Percentiles rank a stretch among this genome's conserved stretches.
These are phyloP conservation scores for Micrastur ruficollis DNA, from an alignment of 2,797 vertebrate genomes.

Conservation along the genomic window DNA sequence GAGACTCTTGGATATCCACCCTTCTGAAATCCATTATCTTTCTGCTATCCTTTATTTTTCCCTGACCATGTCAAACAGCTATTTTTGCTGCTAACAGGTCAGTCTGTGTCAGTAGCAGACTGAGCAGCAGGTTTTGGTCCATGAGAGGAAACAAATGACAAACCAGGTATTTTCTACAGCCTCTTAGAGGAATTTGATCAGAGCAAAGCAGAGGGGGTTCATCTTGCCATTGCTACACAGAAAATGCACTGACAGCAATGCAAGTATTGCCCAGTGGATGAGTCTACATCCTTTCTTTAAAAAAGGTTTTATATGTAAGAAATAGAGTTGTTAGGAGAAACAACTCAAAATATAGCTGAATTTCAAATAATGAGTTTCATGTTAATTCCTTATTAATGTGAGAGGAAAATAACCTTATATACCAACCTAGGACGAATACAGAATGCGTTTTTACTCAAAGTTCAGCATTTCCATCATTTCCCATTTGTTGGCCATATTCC, in stretches of 20 bases:
- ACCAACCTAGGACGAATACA: neutral
- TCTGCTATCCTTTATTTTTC: neutral
- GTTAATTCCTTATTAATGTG: neutral
- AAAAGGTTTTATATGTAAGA: neutral
- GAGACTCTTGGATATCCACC: neutral
- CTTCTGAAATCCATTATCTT: neutral
- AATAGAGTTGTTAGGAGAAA: neutral
- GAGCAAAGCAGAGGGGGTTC: neutral
- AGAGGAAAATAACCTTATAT: neutral
- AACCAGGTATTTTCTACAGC: neutral
- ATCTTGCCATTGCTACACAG: neutral
- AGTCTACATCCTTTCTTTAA: neutral
- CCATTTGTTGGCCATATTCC: neutral
- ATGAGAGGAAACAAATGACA: neutral
- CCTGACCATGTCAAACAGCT: neutral
- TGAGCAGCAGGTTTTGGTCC: neutral
- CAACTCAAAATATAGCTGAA: neutral
- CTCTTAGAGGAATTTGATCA: neutral
- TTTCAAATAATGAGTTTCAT: neutral
- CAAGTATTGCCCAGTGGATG: neutral
- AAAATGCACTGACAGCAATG: neutral
- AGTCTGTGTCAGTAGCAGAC: neutral
- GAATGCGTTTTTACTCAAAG: neutral
- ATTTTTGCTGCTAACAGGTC: neutral
- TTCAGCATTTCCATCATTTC: neutral